Conservation (phyloP, 2,888 invertebrate genomes). For the Drosophila setosimentum region DNA sequence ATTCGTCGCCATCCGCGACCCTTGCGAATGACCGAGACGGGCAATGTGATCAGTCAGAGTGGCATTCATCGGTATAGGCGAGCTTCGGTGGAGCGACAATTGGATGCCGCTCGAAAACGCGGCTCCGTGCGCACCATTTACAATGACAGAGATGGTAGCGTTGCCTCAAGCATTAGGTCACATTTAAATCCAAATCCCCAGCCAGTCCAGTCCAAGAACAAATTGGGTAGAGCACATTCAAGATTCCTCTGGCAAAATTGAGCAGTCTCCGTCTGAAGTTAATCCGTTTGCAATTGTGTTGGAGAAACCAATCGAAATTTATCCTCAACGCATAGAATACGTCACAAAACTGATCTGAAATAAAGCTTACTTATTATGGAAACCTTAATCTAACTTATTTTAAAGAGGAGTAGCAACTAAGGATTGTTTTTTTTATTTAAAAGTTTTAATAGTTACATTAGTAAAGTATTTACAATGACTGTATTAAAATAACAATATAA, state of each 20-base stretch:
- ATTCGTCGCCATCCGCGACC: conserved; percentile 45
- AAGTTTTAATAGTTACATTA: not conserved
- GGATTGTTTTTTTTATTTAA: not conserved
- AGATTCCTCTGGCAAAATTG: not conserved
- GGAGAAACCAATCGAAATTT: conserved; percentile 20
- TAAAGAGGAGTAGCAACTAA: not conserved
- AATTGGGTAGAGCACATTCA: not conserved
- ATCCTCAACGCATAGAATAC: not conserved
- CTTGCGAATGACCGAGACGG: conserved; percentile 1
- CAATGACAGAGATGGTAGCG: not conserved
- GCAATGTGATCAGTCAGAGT: fast-evolving
- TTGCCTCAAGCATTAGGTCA: not conserved
- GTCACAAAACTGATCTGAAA: not conserved
- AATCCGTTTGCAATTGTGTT: conserved; percentile 15
- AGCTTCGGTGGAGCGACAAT: not conserved
- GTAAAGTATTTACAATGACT: too few relatives aligned
- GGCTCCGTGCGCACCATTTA: not conserved
- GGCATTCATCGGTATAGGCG: conserved; percentile 26
- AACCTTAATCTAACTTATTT: not conserved
- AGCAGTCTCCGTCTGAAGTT: not conserved
- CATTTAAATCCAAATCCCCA: not conserved
- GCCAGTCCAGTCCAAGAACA: not conserved
- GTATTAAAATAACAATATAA: too few relatives aligned
- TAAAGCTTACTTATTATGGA: not conserved
- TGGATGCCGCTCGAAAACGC: not conserved